These are phyloP conservation scores for Mizuhopecten yessoensis DNA, from an alignment of 1,140 invertebrate species.

Conservation along the genomic window DNA sequence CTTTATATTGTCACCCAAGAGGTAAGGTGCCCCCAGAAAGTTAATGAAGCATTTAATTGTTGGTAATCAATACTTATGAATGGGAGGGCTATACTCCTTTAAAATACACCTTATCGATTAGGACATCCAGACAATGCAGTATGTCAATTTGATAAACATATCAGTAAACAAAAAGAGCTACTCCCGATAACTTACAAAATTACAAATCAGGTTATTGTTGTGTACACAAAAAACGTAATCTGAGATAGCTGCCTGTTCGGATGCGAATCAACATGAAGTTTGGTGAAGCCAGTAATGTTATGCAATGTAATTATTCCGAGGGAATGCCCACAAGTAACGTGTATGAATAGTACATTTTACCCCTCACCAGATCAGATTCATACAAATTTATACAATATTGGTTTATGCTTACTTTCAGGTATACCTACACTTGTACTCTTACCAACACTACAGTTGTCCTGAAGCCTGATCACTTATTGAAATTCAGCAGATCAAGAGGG, in stretches of 20 bases:
- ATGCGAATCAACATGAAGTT: slow-evolving; percentile 3
- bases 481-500: no score
- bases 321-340: not conserved
- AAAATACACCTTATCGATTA: not conserved
- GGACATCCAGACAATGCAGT: not conserved
- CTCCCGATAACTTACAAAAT: not conserved
- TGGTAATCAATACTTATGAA: not conserved
- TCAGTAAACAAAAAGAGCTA: not conserved
- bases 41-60: slow-evolving; percentile 36
- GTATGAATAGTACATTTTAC: not conserved
- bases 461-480: not conserved
- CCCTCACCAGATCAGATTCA: not conserved
- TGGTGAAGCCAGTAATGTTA: not conserved
- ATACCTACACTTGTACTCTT: not conserved
- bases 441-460: no score
- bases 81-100: not conserved
- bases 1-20: not conserved
- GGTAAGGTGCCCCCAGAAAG: slow-evolving; percentile 7
- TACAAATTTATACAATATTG: no score
- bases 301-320: not conserved
- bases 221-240: slow-evolving; percentile 9
- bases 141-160: not conserved
- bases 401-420: not conserved
- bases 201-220: not conserved
- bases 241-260: not conserved